These are phyloP conservation scores for Lumbricus terrestris DNA, from an alignment of 2,888 invertebrate genomes.

Conservation along the genomic window DNA sequence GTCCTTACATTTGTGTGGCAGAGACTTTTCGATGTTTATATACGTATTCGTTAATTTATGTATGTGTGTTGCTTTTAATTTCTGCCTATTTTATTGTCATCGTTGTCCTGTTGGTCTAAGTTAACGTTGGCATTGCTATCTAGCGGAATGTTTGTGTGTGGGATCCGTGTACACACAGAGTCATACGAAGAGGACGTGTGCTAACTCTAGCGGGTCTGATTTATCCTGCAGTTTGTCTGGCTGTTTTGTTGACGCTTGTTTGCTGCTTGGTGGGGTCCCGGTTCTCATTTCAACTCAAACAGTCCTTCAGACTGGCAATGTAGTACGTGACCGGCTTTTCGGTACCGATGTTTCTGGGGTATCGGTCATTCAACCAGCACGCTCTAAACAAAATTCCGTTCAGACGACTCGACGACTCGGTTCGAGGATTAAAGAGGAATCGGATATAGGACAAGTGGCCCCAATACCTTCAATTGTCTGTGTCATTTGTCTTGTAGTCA, in stretches of 20 bases:
- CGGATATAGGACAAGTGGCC: background rate
- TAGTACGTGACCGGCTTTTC: background rate
- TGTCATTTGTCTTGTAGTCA: background rate
- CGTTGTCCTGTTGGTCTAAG: background rate
- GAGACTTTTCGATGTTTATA: background rate
- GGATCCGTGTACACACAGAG: background rate
- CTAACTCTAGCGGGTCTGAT: background rate
- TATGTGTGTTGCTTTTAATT: background rate
- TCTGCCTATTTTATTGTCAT: background rate
- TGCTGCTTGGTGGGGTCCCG: background rate
- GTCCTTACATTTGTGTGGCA: background rate
- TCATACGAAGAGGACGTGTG: background rate
- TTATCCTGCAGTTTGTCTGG: background rate
- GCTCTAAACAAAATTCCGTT: background rate
- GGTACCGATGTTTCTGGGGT: background rate
- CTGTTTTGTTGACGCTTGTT: background rate
- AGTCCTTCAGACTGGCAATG: background rate
- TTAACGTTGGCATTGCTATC: background rate
- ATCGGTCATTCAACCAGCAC: background rate
- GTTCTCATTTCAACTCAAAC: background rate
- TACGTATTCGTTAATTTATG: conserved; percentile 3
- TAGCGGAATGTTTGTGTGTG: background rate
- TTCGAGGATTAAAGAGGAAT: background rate
- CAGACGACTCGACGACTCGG: background rate
- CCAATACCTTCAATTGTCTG: background rate